These are phyloP conservation scores for Arion vulgaris DNA, from an alignment of 1,140 invertebrate species.

Conservation along the genomic window DNA sequence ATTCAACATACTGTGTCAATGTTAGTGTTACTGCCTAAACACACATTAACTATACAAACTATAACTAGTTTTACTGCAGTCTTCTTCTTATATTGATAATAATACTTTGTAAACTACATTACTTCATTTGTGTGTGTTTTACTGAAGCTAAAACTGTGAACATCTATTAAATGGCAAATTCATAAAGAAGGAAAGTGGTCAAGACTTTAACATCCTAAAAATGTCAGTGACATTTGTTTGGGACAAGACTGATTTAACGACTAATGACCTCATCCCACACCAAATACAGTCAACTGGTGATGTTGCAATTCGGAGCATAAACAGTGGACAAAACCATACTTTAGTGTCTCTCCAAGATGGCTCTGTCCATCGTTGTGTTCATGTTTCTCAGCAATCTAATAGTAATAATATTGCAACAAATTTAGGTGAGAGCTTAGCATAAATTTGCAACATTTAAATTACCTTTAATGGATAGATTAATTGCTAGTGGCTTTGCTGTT, in stretches of 20 bases:
- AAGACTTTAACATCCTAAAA: neutral
- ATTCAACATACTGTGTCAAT: too few relatives aligned
- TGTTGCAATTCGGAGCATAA: slow-evolving; percentile 77
- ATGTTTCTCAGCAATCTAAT: slow-evolving; percentile 89
- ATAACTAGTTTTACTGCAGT: too few relatives aligned
- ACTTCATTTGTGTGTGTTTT: too few relatives aligned
- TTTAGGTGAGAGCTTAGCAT: slow-evolving; percentile 10
- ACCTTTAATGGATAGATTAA: too few relatives aligned
- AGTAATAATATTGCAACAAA: slow-evolving; percentile 73
- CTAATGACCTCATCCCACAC: slow-evolving; percentile 79
- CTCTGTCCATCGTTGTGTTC: slow-evolving; percentile 87
- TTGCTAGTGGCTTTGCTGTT: too few relatives aligned
- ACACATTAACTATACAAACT: too few relatives aligned
- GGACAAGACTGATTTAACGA: slow-evolving; percentile 84
- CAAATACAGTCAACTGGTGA: slow-evolving; percentile 45
- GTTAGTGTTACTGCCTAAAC: too few relatives aligned
- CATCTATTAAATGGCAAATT: too few relatives aligned
- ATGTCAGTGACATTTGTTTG: slow-evolving; percentile 73
- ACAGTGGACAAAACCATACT: slow-evolving; percentile 87
- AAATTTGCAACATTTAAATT: neutral
- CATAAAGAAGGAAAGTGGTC: neutral
- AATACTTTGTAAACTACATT: too few relatives aligned
- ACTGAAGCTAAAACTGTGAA: too few relatives aligned
- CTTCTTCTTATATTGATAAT: too few relatives aligned
- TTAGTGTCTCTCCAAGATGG: slow-evolving; percentile 80